Evolutionary conservation across 2,113 vertebrate species (phyloP).

Genomic region (Panthera tigris): DNA sequence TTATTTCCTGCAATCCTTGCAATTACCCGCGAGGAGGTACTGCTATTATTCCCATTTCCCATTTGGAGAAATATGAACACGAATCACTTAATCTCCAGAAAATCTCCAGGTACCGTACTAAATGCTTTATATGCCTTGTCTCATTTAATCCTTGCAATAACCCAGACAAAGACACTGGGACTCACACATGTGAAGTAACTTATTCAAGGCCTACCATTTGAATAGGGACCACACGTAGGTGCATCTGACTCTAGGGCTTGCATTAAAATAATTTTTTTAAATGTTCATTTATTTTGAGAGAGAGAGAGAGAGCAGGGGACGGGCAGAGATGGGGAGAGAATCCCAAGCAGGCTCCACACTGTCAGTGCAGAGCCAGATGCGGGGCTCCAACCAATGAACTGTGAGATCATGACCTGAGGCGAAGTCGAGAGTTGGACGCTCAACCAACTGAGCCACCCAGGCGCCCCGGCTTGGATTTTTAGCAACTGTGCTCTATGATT

Average conservation of each 20-base stretch:
- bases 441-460: too few species aligned
- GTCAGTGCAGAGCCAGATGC: too few species aligned
- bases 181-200: not conserved
- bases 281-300: too few species aligned
- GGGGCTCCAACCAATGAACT: too few species aligned
- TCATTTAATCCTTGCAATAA: conserved; percentile 10
- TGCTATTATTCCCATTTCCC: not conserved
- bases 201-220: not conserved
- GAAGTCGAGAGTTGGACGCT: too few species aligned
- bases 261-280: not conserved
- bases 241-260: not conserved
- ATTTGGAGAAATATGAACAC: not conserved
- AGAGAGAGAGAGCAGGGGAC: too few species aligned
- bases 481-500: not conserved
- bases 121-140: not conserved
- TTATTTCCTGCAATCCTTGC: not conserved
- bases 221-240: not conserved
- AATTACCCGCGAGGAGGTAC: not conserved
- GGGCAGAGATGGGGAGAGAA: too few species aligned
- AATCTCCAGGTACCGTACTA: not conserved
- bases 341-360: too few species aligned
- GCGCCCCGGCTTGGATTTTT: not conserved
- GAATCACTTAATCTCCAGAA: not conserved
- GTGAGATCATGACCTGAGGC: too few species aligned
- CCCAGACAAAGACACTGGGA: not conserved